These are phyloP conservation scores for Uloborus diversus DNA, from an alignment of 1,140 invertebrate genomes.

Conservation along the genomic window DNA sequence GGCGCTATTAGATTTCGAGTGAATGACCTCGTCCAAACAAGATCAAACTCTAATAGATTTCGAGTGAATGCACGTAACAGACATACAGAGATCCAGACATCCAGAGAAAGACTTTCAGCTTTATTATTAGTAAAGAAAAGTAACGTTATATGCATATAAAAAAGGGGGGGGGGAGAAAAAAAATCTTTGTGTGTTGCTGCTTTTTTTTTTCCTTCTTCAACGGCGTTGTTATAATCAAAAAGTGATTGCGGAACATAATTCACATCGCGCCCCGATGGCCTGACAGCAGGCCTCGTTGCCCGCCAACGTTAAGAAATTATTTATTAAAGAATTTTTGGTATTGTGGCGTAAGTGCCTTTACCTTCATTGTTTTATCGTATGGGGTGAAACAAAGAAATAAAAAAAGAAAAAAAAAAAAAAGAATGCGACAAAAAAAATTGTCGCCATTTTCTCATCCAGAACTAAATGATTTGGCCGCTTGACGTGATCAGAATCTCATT, in stretches of 20 bases:
- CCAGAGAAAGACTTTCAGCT: no score
- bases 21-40: no score
- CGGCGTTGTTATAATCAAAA: no score
- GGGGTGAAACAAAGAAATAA: background rate
- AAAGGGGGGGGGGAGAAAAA: no score
- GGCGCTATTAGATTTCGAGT: no score
- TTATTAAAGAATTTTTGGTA: conserved; percentile 25
- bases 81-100: no score
- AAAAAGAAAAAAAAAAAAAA: conserved; percentile 20
- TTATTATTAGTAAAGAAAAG: no score
- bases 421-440: conserved; percentile 14
- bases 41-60: no score
- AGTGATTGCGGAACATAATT: conserved; percentile 28
- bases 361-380: conserved; percentile 31
- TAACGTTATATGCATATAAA: no score
- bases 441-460: conserved; percentile 36
- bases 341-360: conserved; percentile 21
- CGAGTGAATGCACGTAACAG: no score
- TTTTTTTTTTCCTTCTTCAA: no score
- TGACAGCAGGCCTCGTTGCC: background rate
- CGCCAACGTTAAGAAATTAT: conserved; percentile 22
- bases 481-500: conserved; percentile 28
- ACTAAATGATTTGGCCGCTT: conserved; percentile 18
- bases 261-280: conserved; percentile 1
- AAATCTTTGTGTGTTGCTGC: no score